phyloP scores from a whole-genome alignment of 2,888 invertebrate species.

The Ormyrus thymus region DNA sequence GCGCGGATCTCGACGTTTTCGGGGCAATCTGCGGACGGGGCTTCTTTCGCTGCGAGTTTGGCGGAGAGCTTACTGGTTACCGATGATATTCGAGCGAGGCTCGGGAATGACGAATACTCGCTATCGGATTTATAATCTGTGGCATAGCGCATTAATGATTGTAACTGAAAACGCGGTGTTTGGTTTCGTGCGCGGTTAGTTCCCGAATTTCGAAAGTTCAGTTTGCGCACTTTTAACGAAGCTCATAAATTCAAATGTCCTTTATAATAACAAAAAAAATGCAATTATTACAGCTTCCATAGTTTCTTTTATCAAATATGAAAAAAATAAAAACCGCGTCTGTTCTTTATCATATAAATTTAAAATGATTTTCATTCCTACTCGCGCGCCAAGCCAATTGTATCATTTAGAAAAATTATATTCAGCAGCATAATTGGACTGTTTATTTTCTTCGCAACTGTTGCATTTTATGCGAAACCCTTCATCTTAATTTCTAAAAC shows the following conservation, averaged over 20 bases:
- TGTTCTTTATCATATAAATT: too few species aligned
- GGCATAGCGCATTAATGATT: background rate
- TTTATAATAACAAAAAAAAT: background rate
- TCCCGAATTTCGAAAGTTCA: background rate
- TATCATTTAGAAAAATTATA: slow-evolving; percentile 12
- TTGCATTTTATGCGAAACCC: slow-evolving; percentile 35
- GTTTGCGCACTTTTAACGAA: background rate
- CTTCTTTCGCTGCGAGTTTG: too few species aligned
- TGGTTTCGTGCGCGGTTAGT: too few species aligned
- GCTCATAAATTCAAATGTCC: background rate
- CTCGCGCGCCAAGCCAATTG: too few species aligned
- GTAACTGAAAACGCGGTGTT: background rate
- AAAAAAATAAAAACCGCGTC: too few species aligned
- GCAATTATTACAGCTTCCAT: too few species aligned
- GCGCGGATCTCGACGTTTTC: slow-evolving; percentile 4
- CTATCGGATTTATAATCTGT: slow-evolving; percentile 18
- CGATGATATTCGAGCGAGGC: background rate
- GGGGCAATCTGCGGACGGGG: too few species aligned
- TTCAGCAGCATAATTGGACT: background rate
- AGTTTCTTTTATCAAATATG: too few species aligned
- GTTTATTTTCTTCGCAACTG: slow-evolving; percentile 39
- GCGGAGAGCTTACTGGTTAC: background rate
- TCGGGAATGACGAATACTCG: too few species aligned
- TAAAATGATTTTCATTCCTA: too few species aligned
- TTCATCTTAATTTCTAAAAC: slow-evolving; percentile 49